Evolutionary conservation across 2,113 vertebrate species (phyloP), one percentile per base, ranked within the genome.

Genomic region (Proterorhinus semilunaris): DNA sequence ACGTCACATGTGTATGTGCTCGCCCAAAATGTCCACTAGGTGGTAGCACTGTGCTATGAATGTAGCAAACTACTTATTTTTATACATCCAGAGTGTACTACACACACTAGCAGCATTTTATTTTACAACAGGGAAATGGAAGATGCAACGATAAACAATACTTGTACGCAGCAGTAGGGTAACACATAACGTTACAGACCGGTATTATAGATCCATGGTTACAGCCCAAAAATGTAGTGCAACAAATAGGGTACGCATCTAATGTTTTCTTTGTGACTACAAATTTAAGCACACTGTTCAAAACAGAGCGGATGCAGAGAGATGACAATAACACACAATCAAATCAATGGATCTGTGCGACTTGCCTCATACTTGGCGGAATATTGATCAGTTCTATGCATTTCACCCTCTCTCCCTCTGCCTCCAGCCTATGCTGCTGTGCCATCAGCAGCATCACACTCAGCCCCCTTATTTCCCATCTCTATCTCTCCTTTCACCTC

Each of bases 31-130:
- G 7, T 72, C 87, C 89, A 86, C 63, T 62, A 55, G 84, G 74
- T 83, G 87, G 85, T 81, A 87, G 67, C 49, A 74, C 78, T 74
- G 42, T 61, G 46, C 57, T 66, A 42, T 76, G 15, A 59, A 71
- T 76, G 36, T 5, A 15, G 52, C 45, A 1, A 65, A 61, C 42
- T 42, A 4, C 27, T 36, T 36, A 3, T 36, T 36, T 36, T 36
- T 36, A 5, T 36, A 36, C 27, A 36, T 36, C 27, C 27, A 3
- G 27, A 36, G 27, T 36, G 27, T 36, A 36, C 27, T 36, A 36
- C 27, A 36, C 27, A 36, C 27, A 36, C 27, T 36, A 36, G 27
- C 27, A 36, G 27, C 4, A 5, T 36, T 36, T 36, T 36, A 0
- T 51, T 49, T 10, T 10, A 44, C 8, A 44, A 11, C 42, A 61